Conservation (phyloP, 2,888 invertebrate species). For the Rhamnusium bicolor region DNA sequence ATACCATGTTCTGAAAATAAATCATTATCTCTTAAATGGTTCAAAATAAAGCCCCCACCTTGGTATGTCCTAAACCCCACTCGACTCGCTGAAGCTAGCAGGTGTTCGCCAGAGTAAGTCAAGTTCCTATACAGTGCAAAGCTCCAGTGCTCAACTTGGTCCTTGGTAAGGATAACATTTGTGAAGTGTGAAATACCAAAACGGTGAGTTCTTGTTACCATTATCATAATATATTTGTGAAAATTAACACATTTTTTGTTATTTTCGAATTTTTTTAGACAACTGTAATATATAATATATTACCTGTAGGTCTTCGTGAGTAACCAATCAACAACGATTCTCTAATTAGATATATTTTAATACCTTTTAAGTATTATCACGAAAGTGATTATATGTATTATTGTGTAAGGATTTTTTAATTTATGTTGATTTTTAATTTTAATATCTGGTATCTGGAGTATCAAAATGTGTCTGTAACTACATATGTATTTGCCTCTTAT, state of each 20-base stretch:
- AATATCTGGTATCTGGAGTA: too few species aligned
- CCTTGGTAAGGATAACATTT: conserved; percentile 23
- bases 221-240: neutral
- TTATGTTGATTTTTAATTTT: too few species aligned
- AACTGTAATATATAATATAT: too few species aligned
- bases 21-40: conserved; percentile 7
- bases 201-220: neutral
- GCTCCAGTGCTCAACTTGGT: conserved; percentile 11
- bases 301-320: too few species aligned
- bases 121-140: conserved; percentile 18
- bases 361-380: too few species aligned
- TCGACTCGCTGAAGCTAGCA: neutral
- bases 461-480: too few species aligned
- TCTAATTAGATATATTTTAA: too few species aligned
- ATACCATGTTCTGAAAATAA: neutral
- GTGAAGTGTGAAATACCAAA: neutral
- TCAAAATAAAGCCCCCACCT: conserved; percentile 23
- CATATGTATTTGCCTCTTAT: too few species aligned
- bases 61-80: neutral
- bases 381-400: too few species aligned
- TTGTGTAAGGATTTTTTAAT: too few species aligned
- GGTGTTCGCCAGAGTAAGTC: conserved; percentile 22
- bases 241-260: neutral
- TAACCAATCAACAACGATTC: too few species aligned
- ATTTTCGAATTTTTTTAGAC: too few species aligned